Percentiles rank a stretch among this genome's conserved stretches.
phyloP scores from a whole-genome alignment of 1,140 invertebrate species.

The Galleria mellonella region DNA sequence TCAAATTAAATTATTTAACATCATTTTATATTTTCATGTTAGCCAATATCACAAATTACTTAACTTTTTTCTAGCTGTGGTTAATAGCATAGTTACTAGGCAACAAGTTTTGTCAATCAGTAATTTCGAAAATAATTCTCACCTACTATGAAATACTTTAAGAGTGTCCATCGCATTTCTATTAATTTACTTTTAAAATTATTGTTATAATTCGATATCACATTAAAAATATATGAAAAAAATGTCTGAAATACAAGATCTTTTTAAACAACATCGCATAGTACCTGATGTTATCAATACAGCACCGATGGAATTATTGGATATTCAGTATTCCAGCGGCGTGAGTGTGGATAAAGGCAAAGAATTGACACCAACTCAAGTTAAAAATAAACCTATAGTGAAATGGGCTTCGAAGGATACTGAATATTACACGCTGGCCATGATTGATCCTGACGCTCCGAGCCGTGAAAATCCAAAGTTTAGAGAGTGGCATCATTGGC shows the following conservation, averaged over 20 bases:
- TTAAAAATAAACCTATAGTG: slow-evolving; percentile 50
- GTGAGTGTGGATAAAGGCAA: slow-evolving; percentile 33
- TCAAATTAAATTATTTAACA: too few relatives aligned
- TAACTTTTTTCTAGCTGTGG: too few relatives aligned
- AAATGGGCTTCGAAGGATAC: slow-evolving; percentile 55
- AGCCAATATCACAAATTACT: too few relatives aligned
- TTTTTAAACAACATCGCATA: slow-evolving; percentile 51
- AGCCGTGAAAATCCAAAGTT: slow-evolving; percentile 86
- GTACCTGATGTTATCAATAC: slow-evolving; percentile 51
- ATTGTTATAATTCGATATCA: too few relatives aligned
- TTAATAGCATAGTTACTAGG: too few relatives aligned
- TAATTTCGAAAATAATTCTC: too few relatives aligned
- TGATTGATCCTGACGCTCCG: slow-evolving; percentile 94
- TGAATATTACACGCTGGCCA: slow-evolving; percentile 83
- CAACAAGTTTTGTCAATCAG: too few relatives aligned
- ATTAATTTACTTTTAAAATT: too few relatives aligned
- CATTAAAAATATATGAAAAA: background rate
- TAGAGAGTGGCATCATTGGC: slow-evolving; percentile 94
- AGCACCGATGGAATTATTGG: slow-evolving; percentile 44
- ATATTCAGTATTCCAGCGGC: slow-evolving; percentile 37
- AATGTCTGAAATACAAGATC: slow-evolving; percentile 44
- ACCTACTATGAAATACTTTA: too few relatives aligned
- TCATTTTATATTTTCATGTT: too few relatives aligned
- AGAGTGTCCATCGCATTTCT: too few relatives aligned
- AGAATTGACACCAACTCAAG: slow-evolving; percentile 56